Evolutionary conservation across 2,888 invertebrate species (phyloP), one percentile per base, ranked within the genome.

Genomic region (Dione juno): DNA sequence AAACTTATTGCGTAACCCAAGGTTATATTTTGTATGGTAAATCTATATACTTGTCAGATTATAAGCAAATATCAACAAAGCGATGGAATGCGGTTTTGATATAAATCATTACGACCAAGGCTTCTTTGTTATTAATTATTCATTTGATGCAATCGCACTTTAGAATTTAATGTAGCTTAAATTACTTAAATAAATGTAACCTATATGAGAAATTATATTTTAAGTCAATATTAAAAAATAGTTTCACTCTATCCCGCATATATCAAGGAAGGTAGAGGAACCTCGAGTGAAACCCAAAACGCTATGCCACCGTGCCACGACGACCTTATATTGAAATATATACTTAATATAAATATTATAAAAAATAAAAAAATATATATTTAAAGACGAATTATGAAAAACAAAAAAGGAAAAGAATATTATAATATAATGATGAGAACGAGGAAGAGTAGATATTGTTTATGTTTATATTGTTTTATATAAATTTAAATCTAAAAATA

Each of bases 31-130:
- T 63, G 66, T 28, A 70, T 67, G 59, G 37, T 53, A 64, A 63
- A 70, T 72, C 54, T 54, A n/a, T 69, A 58, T 67, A 74, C 72
- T 66, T 68, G 74, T 70, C 69, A 71, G 72, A 70, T 74, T 71
- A 69, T 48, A 40, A 14, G 48, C 37, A 19, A 16, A 58, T 57
- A 68, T 70, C 66, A 70, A 72, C 70, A 74, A 72, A 72, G 68
- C 43, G 41, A 19, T 43, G 70, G 76, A 76, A 76, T 76, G 76
- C 67, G 64, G 77, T 77, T 76, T 77, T 77, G 79, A 82, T 82
- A 83, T 80, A 81, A 82, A 81, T 83, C 66, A 43, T 68, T 68
- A 41, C 45, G 66, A 35, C 67, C 79, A 82, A 84, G 82, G 79
- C 75, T 77, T 73, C 70, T 80, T 77, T 79, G 40, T 78, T 82